These are phyloP conservation scores for Eupelmus urozonus DNA, from an alignment of 2,888 invertebrate species.

Conservation along the genomic window DNA sequence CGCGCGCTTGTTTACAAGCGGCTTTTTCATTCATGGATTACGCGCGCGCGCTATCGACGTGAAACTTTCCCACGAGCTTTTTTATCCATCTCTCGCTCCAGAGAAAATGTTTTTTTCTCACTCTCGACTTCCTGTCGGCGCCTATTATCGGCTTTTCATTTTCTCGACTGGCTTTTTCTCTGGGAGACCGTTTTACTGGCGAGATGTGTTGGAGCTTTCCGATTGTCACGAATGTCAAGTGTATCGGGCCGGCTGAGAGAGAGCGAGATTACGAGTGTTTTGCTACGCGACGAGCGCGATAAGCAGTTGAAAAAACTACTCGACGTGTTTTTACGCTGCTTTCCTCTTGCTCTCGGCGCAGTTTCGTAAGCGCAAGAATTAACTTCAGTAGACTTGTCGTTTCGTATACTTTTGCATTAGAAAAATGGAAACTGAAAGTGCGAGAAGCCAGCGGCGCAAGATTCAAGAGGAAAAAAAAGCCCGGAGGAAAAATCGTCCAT, in stretches of 20 bases:
- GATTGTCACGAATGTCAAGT: conserved; percentile 7
- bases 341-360: no score
- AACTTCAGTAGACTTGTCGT: no score
- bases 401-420: no score
- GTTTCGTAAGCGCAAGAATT: no score
- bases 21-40: conserved; percentile 43
- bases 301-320: background rate
- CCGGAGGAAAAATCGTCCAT: no score
- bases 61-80: conserved; percentile 52
- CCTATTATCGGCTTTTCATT: background rate
- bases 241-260: no score
- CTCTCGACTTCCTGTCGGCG: background rate
- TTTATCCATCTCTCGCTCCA: conserved; percentile 1
- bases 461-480: no score
- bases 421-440: no score
- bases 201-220: background rate
- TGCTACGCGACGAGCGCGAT: background rate
- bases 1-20: conserved; percentile 21
- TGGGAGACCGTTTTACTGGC: background rate
- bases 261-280: no score
- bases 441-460: no score
- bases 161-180: background rate
- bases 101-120: conserved; percentile 16
- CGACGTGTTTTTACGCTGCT: no score
- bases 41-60: conserved; percentile 13